Evolutionary conservation across 2,888 invertebrate genomes (phyloP).

Genomic region (Heliconius cydno): DNA sequence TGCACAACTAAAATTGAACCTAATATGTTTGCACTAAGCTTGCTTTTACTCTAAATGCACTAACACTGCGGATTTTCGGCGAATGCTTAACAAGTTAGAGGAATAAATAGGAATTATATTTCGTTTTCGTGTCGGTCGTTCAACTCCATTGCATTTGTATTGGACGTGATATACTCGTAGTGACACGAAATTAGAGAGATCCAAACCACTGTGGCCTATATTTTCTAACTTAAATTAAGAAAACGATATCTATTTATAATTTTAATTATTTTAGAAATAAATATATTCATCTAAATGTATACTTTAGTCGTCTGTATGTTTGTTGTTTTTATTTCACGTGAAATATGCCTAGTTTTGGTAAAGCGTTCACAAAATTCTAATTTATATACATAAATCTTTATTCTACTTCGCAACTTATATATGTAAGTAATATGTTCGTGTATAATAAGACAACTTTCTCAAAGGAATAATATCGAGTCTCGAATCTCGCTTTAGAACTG

Average conservation of each 20-base stretch:
- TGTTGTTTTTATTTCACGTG: neutral
- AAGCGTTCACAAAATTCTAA: neutral
- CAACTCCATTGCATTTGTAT: conserved; percentile 44
- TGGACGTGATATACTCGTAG: conserved; percentile 8
- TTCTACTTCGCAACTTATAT: neutral
- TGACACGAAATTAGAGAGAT: neutral
- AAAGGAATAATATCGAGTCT: conserved; percentile 24
- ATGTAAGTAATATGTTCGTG: neutral
- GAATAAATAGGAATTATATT: conserved; percentile 46
- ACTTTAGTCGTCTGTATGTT: neutral
- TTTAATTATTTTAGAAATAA: neutral
- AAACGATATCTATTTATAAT: neutral
- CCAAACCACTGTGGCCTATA: neutral
- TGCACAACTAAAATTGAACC: conserved; percentile 44
- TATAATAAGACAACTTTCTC: conserved; percentile 17
- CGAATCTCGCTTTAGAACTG: conserved; percentile 32
- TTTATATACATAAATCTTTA: neutral
- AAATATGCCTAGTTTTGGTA: neutral
- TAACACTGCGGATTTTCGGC: conserved; percentile 46
- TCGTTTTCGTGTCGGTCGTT: conserved; percentile 44
- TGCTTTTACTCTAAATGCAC: conserved; percentile 33
- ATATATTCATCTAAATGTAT: neutral
- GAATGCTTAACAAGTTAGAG: conserved; percentile 42
- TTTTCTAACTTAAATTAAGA: neutral
- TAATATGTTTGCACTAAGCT: conserved; percentile 39